phyloP scores from a whole-genome alignment of 1,140 invertebrate species.

The Brachionus sp. region DNA sequence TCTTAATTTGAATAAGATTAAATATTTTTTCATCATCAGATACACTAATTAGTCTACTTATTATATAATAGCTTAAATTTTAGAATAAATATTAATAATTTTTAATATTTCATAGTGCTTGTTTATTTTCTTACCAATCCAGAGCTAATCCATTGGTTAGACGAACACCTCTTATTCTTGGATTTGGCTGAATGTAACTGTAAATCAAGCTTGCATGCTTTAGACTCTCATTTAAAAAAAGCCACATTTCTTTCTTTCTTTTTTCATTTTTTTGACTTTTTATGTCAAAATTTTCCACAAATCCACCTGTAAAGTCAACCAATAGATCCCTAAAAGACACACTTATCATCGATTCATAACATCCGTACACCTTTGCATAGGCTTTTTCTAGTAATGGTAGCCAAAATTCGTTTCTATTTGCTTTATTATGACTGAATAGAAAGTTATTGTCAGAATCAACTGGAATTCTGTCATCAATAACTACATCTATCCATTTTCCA shows the following conservation, averaged over 20 bases:
- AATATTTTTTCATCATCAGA: background rate
- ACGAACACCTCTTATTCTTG: slow-evolving; percentile 72
- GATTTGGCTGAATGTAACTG: slow-evolving; percentile 79
- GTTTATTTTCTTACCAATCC: slow-evolving; percentile 74
- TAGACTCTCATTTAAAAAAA: slow-evolving; percentile 82
- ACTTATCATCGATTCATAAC: slow-evolving; percentile 56
- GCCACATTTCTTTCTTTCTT: slow-evolving; percentile 58
- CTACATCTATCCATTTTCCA: slow-evolving; percentile 60
- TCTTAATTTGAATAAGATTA: background rate
- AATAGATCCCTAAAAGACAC: slow-evolving; percentile 62
- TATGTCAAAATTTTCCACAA: slow-evolving; percentile 47
- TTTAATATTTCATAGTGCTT: background rate
- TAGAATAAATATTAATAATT: background rate
- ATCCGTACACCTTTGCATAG: slow-evolving; percentile 59
- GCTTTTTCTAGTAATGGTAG: slow-evolving; percentile 62
- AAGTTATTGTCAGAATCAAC: slow-evolving; percentile 48
- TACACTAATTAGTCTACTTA: background rate
- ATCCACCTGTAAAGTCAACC: slow-evolving; percentile 63
- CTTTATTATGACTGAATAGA: slow-evolving; percentile 57
- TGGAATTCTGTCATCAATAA: slow-evolving; percentile 61
- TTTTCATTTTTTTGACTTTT: slow-evolving; percentile 44
- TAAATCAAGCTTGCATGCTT: slow-evolving; percentile 91
- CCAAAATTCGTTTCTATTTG: slow-evolving; percentile 61
- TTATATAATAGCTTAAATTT: background rate
- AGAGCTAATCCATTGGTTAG: slow-evolving; percentile 80